phyloP scores from a whole-genome alignment of 2,113 vertebrate species.

The Chaetops frenatus region DNA sequence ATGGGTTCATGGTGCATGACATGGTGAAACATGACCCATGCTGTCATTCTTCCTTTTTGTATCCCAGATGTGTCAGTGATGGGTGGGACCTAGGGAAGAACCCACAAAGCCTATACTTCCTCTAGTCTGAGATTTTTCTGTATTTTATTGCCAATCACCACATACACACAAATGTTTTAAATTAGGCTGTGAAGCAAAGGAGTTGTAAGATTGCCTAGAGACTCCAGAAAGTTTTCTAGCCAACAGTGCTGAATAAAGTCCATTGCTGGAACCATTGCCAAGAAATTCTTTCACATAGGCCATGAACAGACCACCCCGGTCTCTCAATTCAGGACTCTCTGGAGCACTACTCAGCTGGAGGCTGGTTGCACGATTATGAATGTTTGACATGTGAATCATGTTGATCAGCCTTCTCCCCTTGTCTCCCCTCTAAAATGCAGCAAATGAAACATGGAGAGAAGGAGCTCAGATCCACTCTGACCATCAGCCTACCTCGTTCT shows the following conservation, averaged over 20 bases:
- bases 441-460: background rate
- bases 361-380: background rate
- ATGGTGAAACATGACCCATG: background rate
- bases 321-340: background rate
- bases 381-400: background rate
- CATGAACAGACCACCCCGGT: conserved; percentile 3
- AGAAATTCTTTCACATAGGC: conserved; percentile 29
- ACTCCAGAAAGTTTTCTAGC: conserved; percentile 11
- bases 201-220: conserved; percentile 30
- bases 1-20: background rate
- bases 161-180: conserved; percentile 13
- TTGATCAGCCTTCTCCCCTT: background rate
- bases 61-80: background rate
- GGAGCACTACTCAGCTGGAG: background rate
- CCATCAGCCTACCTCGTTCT: background rate
- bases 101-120: background rate
- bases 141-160: conserved; percentile 19
- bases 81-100: background rate
- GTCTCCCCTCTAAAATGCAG: background rate
- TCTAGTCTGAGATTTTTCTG: background rate
- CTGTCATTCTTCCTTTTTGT: background rate
- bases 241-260: conserved; percentile 21
- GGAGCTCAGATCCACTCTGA: background rate
- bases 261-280: conserved; percentile 11
- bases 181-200: conserved; percentile 16